Percentiles rank a stretch among this genome's conserved stretches.
These are phyloP conservation scores for Bombyx huttoni DNA, from an alignment of 2,888 invertebrate genomes.

Conservation along the genomic window DNA sequence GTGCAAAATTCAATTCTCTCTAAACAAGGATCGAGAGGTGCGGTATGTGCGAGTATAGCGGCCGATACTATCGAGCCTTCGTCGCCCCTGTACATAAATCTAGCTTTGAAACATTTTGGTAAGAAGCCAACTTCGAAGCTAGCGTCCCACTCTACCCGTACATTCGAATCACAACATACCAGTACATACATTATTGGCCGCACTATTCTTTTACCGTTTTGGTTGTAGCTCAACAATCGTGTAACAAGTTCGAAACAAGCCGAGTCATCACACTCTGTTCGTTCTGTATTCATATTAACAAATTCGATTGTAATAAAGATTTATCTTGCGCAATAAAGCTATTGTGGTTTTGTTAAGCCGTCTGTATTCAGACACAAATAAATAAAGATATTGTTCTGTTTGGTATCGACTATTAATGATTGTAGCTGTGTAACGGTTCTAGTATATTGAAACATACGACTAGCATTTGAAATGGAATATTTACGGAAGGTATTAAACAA, in stretches of 20 bases:
- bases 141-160: conserved; percentile 18
- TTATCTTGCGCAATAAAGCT: conserved; percentile 46
- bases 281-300: conserved; percentile 43
- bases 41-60: conserved; percentile 10
- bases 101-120: conserved; percentile 69
- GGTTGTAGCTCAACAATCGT: neutral
- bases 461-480: neutral
- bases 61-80: conserved; percentile 61
- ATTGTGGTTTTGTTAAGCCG: conserved; percentile 24
- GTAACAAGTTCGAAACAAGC: conserved; percentile 20
- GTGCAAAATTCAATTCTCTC: conserved; percentile 33
- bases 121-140: conserved; percentile 52
- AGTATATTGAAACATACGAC: neutral
- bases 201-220: neutral
- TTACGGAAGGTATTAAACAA: neutral
- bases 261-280: conserved; percentile 32
- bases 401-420: conserved; percentile 11
- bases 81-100: conserved; percentile 62
- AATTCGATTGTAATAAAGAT: conserved; percentile 44
- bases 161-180: conserved; percentile 9
- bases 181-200: conserved; percentile 6
- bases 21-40: conserved; percentile 30
- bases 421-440: neutral
- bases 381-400: conserved; percentile 31
- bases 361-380: conserved; percentile 31